These are phyloP conservation scores for Forbesichthys papilliferus DNA, from an alignment of 2,113 vertebrate genomes.

Conservation along the genomic window DNA sequence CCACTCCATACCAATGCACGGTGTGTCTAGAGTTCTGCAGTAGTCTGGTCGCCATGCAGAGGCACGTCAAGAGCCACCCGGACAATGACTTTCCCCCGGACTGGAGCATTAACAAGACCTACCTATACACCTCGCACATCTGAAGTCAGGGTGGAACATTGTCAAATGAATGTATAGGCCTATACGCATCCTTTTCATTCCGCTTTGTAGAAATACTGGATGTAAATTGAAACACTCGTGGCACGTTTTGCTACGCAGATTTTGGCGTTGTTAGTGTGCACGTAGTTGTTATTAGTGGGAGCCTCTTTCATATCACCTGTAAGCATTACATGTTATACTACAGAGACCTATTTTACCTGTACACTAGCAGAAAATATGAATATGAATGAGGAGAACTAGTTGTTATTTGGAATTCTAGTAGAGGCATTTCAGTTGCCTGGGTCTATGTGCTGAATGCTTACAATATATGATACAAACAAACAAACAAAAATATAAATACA, in stretches of 20 bases:
- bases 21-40: slow-evolving; percentile 77
- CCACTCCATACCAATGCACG: slow-evolving; percentile 80
- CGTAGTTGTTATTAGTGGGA: too few species aligned
- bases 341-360: too few species aligned
- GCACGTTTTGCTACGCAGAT: too few species aligned
- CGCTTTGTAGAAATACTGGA: neutral
- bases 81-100: slow-evolving; percentile 78
- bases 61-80: slow-evolving; percentile 76
- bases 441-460: too few species aligned
- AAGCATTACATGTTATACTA: too few species aligned
- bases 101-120: slow-evolving; percentile 81
- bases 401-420: too few species aligned
- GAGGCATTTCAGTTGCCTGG: too few species aligned
- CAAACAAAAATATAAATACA: too few species aligned
- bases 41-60: slow-evolving; percentile 82
- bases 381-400: too few species aligned
- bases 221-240: neutral
- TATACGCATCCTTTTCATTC: neutral
- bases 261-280: too few species aligned
- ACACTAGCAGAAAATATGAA: neutral
- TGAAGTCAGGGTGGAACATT: slow-evolving; percentile 26
- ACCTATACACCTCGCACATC: slow-evolving; percentile 78
- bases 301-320: too few species aligned
- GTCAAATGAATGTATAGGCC: neutral
- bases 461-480: too few species aligned